Evolutionary conservation across 2,888 invertebrate genomes (phyloP).

Genomic region (Kuschelorhynchus macadamiae): DNA sequence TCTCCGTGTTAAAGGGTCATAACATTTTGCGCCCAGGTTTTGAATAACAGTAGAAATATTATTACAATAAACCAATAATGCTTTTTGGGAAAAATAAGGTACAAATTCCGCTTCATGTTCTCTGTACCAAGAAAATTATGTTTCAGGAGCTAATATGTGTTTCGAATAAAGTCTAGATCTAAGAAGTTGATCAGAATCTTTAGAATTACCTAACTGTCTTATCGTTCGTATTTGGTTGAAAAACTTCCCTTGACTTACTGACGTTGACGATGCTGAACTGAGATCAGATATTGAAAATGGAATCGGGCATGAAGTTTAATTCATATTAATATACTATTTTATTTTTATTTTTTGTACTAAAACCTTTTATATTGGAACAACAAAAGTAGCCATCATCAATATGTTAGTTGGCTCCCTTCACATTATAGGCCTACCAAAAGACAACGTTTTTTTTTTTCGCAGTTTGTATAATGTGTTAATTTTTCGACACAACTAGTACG

Average conservation of each 20-base stretch:
- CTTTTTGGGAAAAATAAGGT: not conserved
- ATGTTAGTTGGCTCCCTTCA: not conserved
- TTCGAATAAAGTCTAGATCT: not conserved
- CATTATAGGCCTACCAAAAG: not conserved
- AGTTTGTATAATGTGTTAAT: not conserved
- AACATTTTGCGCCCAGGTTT: not conserved
- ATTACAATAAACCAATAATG: not conserved
- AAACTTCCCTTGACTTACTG: not conserved
- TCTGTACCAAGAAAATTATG: not conserved
- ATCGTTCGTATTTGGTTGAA: not conserved
- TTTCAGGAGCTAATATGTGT: not conserved
- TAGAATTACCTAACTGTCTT: not conserved
- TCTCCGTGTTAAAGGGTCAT: not conserved
- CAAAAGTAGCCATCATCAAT: constrained; percentile 11
- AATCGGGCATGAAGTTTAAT: not conserved
- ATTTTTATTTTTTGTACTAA: not conserved
- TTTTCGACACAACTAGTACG: not conserved
- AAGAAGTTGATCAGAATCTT: not conserved
- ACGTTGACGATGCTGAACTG: not conserved
- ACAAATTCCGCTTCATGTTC: not conserved
- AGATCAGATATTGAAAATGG: not conserved
- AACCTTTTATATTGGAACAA: not conserved
- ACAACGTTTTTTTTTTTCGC: not conserved
- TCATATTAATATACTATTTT: not conserved
- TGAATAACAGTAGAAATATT: not conserved